A percentile compares a stretch with the other conserved stretches of the same genome.
Conservation (phyloP, 2,113 vertebrate species). For the Gracilinanus agilis region DNA sequence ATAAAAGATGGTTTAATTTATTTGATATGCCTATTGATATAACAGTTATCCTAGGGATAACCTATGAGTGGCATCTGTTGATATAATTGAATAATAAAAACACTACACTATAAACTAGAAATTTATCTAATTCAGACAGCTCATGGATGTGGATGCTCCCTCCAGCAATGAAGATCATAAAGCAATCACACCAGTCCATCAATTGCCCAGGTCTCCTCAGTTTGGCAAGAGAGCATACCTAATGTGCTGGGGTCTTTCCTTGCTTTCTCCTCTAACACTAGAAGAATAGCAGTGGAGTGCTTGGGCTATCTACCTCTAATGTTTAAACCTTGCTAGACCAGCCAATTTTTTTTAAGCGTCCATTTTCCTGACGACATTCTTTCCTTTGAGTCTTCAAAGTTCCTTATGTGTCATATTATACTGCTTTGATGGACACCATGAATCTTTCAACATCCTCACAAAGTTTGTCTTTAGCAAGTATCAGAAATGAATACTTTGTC, state of each 20-base stretch:
- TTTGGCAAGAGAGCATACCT: background rate
- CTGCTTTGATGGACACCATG: background rate
- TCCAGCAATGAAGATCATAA: background rate
- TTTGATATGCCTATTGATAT: background rate
- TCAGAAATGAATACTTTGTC: background rate
- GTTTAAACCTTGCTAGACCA: background rate
- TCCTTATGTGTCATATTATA: background rate
- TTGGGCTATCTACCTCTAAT: background rate
- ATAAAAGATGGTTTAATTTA: background rate
- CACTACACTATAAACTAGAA: too few relatives aligned
- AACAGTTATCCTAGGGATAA: background rate
- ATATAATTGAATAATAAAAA: background rate
- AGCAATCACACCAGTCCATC: background rate
- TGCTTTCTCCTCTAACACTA: background rate
- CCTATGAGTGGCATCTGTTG: background rate
- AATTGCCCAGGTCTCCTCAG: background rate
- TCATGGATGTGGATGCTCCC: background rate
- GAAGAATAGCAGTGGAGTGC: background rate
- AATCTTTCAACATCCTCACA: background rate
- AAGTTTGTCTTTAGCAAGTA: background rate
- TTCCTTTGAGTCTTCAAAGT: background rate
- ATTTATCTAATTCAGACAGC: background rate
- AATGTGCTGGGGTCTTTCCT: background rate
- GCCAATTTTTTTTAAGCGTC: background rate
- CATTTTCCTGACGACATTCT: background rate